A percentile compares a stretch with the other conserved stretches of the same genome.
Conservation (phyloP, 2,888 invertebrate species). For the Sphaerophoria rueppellii region DNA sequence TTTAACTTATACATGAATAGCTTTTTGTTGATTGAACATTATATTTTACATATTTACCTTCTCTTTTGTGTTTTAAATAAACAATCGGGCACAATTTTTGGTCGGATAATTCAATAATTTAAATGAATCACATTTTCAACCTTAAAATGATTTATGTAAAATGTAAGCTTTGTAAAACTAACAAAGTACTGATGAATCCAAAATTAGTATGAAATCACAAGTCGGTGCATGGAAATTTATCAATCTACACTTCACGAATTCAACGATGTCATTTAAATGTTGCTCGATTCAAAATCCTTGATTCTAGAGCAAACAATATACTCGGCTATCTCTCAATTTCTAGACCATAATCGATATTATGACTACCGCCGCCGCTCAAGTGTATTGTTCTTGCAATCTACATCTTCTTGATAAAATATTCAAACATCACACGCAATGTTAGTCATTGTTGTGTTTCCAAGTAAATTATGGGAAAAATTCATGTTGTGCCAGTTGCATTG, state of each 20-base stretch:
- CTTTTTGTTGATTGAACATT: too few species aligned
- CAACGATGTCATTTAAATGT: constrained; percentile 34
- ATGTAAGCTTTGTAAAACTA: too few species aligned
- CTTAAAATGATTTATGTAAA: too few species aligned
- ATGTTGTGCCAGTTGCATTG: constrained; percentile 44
- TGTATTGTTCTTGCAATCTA: constrained; percentile 39
- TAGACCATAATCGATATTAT: constrained; percentile 15
- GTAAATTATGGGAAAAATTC: constrained; percentile 60
- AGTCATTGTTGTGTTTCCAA: constrained; percentile 20
- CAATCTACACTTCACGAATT: constrained; percentile 1
- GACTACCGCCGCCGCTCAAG: too few species aligned
- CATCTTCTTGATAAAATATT: constrained; percentile 59
- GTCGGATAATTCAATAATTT: too few species aligned
- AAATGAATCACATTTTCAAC: background rate
- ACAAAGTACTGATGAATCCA: too few species aligned
- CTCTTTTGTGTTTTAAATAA: too few species aligned
- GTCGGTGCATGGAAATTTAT: background rate
- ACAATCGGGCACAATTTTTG: too few species aligned
- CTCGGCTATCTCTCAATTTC: background rate
- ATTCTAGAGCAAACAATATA: background rate
- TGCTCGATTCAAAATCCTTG: constrained; percentile 27
- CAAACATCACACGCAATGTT: constrained; percentile 59
- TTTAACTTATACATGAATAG: too few species aligned
- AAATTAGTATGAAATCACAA: too few species aligned
- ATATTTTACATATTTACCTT: too few species aligned